Base-by-base conservation (phyloP, 2,113 vertebrate species). In the Mormyrus lacerda region DNA sequence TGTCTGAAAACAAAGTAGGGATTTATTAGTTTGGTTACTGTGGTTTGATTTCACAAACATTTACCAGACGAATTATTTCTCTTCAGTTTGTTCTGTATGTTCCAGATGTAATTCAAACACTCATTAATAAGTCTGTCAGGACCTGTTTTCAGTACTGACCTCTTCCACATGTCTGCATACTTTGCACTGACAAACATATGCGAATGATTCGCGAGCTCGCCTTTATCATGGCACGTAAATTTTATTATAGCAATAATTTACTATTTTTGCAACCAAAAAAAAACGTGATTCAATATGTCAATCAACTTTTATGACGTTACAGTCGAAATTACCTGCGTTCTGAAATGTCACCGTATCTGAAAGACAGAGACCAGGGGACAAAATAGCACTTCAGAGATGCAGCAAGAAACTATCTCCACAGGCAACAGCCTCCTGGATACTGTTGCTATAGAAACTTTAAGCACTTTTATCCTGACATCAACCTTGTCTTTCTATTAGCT, bases 371-470 rank as follows among this genome's bases (percentile, higher is more conserved):
- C 90, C 93, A 91, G 93, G 91, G 82, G 89, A 92, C 91, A 90
- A 53, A 91, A 89, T 93, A 93, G 91, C 90, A 90, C 91, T 92
- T 92, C 92, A 92, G 90, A 90, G 92, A 94, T 92, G 92, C 90
- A 92, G 45, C 90, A 92, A 92, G 91, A 94, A 93, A 91, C 84
- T 69, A 88, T 91, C 90, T 94, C 93, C 90, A 92, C 93, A 90
- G 91, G 93, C 93, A 95, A 94, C 92, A 19, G 91, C 92, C 94
- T 94, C 95, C 92, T 93, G 93, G 94, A 93, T 91, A 93, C 91
- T 69, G 95, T 96, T 95, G 92, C 95, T 93, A 95, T 95, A 94
- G 95, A 93, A 94, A 96, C 93, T 92, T 94, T 91, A 93, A 91
- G 92, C 93, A 92, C 92, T 92, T 94, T 92, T 92, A 89, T 92